Conservation (phyloP, 2,797 vertebrate genomes). For the Sphaeramia orbicularis region DNA sequence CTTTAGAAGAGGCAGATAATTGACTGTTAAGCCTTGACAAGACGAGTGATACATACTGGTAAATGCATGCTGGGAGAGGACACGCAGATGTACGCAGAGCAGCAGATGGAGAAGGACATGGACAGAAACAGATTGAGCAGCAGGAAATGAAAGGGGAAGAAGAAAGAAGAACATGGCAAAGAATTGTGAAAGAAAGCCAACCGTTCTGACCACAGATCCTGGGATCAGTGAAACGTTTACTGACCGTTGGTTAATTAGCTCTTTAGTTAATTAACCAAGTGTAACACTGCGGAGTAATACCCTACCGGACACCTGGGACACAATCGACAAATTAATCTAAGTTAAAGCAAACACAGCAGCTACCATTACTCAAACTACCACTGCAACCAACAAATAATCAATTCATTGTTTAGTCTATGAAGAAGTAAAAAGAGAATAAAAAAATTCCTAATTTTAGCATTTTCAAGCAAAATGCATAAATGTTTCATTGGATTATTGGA, state of each 20-base stretch:
- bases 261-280: conserved; percentile 41
- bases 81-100: background rate
- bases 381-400: no score
- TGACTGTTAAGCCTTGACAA: conserved; percentile 59
- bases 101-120: conserved; percentile 48
- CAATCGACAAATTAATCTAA: background rate
- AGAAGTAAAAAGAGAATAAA: no score
- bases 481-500: no score
- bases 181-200: conserved; percentile 29
- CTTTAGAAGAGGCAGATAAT: conserved; percentile 55
- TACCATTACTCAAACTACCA: background rate
- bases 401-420: no score
- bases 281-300: conserved; percentile 12
- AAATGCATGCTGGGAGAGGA: conserved; percentile 44
- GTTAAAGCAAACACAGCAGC: conserved; percentile 2
- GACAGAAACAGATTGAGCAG: conserved; percentile 25
- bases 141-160: conserved; percentile 31
- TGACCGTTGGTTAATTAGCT: conserved; percentile 42
- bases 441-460: no score
- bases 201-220: conserved; percentile 11
- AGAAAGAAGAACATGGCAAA: conserved; percentile 11
- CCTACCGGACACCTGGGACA: conserved; percentile 8
- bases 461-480: no score
- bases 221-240: conserved; percentile 17
- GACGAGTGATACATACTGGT: conserved; percentile 31